Percentiles rank a stretch among this genome's conserved stretches.
These are phyloP conservation scores for Drosophila eugracilis DNA, from an alignment of 1,140 invertebrate species.

Conservation along the genomic window DNA sequence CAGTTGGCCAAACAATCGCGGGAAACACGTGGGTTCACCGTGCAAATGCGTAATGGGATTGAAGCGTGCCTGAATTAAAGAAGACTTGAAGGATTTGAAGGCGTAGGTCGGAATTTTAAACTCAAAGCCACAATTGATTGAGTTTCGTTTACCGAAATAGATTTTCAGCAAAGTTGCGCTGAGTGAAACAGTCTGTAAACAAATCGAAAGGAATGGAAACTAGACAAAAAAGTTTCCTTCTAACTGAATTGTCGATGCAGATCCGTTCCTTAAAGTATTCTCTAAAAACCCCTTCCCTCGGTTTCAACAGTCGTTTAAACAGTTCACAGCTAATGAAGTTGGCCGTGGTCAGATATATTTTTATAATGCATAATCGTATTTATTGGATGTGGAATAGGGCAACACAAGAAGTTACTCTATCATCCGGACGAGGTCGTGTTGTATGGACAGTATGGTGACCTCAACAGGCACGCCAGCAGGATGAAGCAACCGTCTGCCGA, in stretches of 20 bases:
- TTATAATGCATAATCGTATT: conserved; percentile 17
- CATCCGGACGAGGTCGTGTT: conserved; percentile 25
- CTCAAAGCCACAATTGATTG: conserved; percentile 2
- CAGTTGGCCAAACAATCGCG: conserved; percentile 14
- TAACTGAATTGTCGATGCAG: neutral
- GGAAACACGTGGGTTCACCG: conserved; percentile 12
- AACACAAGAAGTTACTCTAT: neutral
- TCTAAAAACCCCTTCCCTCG: neutral
- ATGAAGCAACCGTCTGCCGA: conserved; percentile 23
- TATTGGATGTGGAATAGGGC: conserved; percentile 5
- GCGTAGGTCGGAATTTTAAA: conserved; percentile 2
- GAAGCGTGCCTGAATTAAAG: conserved; percentile 7
- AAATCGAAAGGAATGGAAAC: too few species aligned
- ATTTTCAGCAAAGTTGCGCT: neutral
- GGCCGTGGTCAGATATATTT: neutral
- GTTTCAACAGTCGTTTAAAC: too few species aligned
- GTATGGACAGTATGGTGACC: conserved; percentile 12
- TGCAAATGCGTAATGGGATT: conserved; percentile 11
- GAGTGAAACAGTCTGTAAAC: too few species aligned
- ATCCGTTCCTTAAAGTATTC: too few species aligned
- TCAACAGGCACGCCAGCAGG: conserved; percentile 28
- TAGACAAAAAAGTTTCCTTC: neutral
- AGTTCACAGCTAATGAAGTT: too few species aligned
- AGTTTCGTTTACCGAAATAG: neutral
- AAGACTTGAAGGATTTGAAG: neutral